phyloP scores from a whole-genome alignment of 2,113 vertebrate genomes.

The Megaceryle maxima region DNA sequence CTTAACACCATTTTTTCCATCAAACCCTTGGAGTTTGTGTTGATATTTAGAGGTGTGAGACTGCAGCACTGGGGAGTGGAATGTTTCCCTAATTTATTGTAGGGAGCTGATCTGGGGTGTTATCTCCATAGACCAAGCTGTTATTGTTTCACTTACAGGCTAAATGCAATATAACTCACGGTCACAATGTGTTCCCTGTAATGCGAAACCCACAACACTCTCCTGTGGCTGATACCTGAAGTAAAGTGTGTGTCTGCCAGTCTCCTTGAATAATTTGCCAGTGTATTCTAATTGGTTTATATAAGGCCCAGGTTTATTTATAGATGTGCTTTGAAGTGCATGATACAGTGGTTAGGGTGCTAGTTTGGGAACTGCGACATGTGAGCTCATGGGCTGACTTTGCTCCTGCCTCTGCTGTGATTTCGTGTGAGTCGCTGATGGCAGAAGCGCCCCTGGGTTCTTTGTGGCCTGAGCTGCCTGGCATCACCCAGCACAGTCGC shows the following conservation, averaged over 20 bases:
- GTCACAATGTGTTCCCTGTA: conserved; percentile 38
- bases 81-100: conserved; percentile 75
- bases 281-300: conserved; percentile 30
- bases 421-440: not conserved
- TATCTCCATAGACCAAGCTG: conserved; percentile 56
- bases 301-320: not conserved
- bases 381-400: not conserved
- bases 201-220: not conserved
- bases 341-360: not conserved
- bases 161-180: conserved; percentile 34
- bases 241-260: conserved; percentile 31
- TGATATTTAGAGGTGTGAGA: conserved; percentile 77
- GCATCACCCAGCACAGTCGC: not conserved
- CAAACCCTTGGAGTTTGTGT: conserved; percentile 71
- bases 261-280: conserved; percentile 22
- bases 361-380: fast-evolving
- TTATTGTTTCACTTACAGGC: conserved; percentile 45
- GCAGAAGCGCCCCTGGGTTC: not conserved
- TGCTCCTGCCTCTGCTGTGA: not conserved
- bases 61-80: conserved; percentile 46
- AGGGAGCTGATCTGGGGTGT: conserved; percentile 42
- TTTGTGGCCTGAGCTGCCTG: not conserved
- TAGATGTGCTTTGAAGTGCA: not conserved
- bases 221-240: conserved; percentile 45
- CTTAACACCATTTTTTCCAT: conserved; percentile 77